These are phyloP conservation scores for Phragmatobia fuliginosa DNA, from an alignment of 2,888 invertebrate genomes.

Conservation along the genomic window DNA sequence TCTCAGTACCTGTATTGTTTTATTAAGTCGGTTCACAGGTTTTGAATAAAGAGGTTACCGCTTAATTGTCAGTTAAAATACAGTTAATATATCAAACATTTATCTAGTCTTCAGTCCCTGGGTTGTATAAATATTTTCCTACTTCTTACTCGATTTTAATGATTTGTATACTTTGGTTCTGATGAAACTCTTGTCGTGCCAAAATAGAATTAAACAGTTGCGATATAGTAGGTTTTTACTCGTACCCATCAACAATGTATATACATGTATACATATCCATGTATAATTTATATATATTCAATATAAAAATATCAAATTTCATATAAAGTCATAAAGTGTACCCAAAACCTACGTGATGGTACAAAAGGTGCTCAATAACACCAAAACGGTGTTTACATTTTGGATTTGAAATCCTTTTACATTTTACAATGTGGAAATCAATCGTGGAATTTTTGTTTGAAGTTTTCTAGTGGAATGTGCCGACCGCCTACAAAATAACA, in stretches of 20 bases:
- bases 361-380: slow-evolving; percentile 81
- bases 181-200: slow-evolving; percentile 86
- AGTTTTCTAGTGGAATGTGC: slow-evolving; percentile 85
- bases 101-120: slow-evolving; percentile 87
- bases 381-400: slow-evolving; percentile 81
- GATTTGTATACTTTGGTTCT: slow-evolving; percentile 87
- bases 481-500: slow-evolving; percentile 85
- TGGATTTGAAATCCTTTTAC: slow-evolving; percentile 82
- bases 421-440: slow-evolving; percentile 83
- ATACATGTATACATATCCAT: slow-evolving; percentile 87
- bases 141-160: slow-evolving; percentile 86
- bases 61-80: slow-evolving; percentile 84
- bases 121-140: slow-evolving; percentile 86
- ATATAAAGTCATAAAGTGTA: slow-evolving; percentile 87
- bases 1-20: slow-evolving; percentile 79
- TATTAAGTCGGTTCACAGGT: slow-evolving; percentile 80
- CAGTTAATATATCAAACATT: slow-evolving; percentile 86
- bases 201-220: slow-evolving; percentile 87
- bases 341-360: slow-evolving; percentile 87
- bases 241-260: slow-evolving; percentile 87
- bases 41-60: slow-evolving; percentile 83
- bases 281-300: slow-evolving; percentile 87
- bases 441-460: slow-evolving; percentile 82
- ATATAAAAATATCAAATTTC: slow-evolving; percentile 87
- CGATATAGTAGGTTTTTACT: slow-evolving; percentile 85